Base-by-base conservation (phyloP, 2,113 vertebrate species). In the Paedocypris sp. region DNA sequence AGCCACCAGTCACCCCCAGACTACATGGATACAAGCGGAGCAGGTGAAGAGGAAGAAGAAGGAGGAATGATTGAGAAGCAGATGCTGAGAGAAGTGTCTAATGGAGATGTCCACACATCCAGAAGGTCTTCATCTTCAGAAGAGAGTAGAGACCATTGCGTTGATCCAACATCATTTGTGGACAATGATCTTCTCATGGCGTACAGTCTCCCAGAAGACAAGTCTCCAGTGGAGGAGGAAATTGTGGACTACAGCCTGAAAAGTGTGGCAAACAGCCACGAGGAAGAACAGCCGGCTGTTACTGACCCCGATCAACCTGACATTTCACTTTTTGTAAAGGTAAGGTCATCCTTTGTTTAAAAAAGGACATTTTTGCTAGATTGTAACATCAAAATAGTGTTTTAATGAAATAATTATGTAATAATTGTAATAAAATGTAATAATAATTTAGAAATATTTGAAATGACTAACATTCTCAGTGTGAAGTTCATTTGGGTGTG, bases 251-350 rank as follows among this genome's bases (percentile, higher is more conserved):
- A 72, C 75, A 77, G 59, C 6, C 54, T 82, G 35, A 73, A 69
- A 45, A 72, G 72, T 11, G 64, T 76, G 41, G 79, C 80, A 49
- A 61, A 29, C 0, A 51, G 51, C 3, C 3, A 3, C 2, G 54
- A 50, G 43, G 73, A 74, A 4, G 75, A 79, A 35, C 70, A 35
- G 63, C 57, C 67, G 56, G 32, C 61, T 0, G 72, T 64, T 0
- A 23, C 6, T 1, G 80, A 81, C 1, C 77, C 80, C 1, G 16
- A 3, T 5, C 66, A 77, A 12, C 79, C 79, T 0, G 72, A 69
- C 0, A 60, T 86, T 51, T 13, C 77, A 1, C 76, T 85, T 20
- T 85, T 73, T 26, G 79, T 83, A 45, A 86, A 82, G 83, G 83
- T 86, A 59, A 72, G 70, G 32, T 8, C 3, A 2, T n/a, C 4